A percentile compares a stretch with the other conserved stretches of the same genome.
phyloP scores from a whole-genome alignment of 92 coral and sea anemone genomes.

The Parazoanthus swiftii region DNA sequence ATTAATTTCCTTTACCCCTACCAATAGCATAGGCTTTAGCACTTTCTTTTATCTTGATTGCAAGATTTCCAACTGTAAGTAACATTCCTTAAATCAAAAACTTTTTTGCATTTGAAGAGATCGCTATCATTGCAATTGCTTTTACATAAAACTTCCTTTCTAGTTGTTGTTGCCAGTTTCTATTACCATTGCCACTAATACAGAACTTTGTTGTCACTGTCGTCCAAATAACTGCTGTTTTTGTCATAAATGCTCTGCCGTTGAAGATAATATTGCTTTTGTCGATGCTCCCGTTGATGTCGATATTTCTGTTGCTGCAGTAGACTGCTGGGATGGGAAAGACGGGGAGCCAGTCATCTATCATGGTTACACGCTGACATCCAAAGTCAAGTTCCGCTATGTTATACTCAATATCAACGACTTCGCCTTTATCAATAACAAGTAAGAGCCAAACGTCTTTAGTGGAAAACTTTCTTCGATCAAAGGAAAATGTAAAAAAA shows the following conservation, averaged over 20 bases:
- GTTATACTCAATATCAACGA: conserved; percentile 87
- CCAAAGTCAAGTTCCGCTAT: conserved; percentile 83
- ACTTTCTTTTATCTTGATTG: not conserved
- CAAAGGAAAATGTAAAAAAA: not conserved
- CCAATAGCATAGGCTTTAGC: too few species aligned
- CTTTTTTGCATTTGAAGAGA: too few species aligned
- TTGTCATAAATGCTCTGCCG: not conserved
- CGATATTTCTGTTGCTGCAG: conserved; percentile 33
- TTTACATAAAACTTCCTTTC: not conserved
- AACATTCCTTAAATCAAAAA: too few species aligned
- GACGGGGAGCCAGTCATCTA: conserved; percentile 88
- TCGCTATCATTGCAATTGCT: too few species aligned
- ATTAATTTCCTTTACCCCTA: too few species aligned
- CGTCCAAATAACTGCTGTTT: not conserved
- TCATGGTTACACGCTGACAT: conserved; percentile 86
- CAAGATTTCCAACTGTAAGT: too few species aligned
- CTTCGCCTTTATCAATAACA: conserved; percentile 77
- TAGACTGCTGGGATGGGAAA: conserved; percentile 91
- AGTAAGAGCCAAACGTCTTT: conserved; percentile 42
- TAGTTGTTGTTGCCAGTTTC: not conserved
- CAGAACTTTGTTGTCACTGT: not conserved
- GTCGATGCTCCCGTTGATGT: not conserved
- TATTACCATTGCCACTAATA: not conserved
- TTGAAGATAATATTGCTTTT: not conserved
- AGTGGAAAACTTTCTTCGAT: not conserved